These are phyloP conservation scores for Pterophyllum scalare DNA, from an alignment of 2,113 vertebrate species.

Conservation along the genomic window DNA sequence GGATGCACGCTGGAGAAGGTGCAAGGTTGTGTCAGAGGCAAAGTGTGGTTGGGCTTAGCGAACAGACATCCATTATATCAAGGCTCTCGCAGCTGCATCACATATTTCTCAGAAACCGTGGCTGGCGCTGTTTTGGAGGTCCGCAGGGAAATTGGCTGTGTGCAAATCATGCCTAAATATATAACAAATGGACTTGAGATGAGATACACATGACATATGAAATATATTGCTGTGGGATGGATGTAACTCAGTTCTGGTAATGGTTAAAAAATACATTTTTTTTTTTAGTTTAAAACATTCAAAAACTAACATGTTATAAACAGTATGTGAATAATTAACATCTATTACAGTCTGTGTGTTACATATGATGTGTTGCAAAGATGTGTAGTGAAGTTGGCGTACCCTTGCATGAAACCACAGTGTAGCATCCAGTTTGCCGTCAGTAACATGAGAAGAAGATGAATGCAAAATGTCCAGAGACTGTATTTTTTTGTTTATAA, in stretches of 20 bases:
- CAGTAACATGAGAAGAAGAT: not conserved
- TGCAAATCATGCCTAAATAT: constrained; percentile 34
- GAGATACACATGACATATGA: constrained; percentile 7
- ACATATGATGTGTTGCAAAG: not conserved
- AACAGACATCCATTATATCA: constrained; percentile 66
- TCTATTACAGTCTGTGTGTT: not conserved
- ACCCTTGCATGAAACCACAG: not conserved
- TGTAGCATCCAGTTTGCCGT: not conserved
- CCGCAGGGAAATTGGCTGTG: constrained; percentile 1
- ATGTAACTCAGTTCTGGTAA: not conserved
- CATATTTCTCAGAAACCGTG: constrained; percentile 41
- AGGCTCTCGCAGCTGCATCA: constrained; percentile 59
- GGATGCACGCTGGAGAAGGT: constrained; percentile 69
- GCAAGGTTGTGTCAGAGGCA: constrained; percentile 76
- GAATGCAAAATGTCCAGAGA: not conserved
- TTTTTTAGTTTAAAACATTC: not conserved
- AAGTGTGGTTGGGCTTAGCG: constrained; percentile 71
- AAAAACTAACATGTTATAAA: not conserved
- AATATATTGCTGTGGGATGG: not conserved
- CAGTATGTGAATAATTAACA: not conserved
- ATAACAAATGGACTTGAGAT: constrained; percentile 10
- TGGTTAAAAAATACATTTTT: constrained; percentile 11
- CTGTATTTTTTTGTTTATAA: not conserved
- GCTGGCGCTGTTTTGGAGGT: constrained; percentile 18
- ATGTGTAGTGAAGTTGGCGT: not conserved